Evolutionary conservation across 2,888 invertebrate species (phyloP).

Genomic region (Julus scandinavius): DNA sequence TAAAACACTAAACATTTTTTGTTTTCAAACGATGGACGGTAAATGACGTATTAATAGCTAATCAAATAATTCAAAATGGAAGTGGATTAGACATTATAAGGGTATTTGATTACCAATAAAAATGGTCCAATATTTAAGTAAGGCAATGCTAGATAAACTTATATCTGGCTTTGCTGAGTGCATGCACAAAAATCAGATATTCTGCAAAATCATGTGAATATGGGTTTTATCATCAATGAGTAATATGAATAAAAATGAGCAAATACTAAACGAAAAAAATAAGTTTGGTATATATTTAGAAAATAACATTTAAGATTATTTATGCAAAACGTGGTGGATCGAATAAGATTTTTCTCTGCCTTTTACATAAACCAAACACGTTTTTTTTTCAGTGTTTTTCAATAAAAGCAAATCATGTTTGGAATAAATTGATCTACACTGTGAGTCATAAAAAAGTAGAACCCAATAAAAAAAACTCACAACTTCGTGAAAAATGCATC

Average conservation of each 20-base stretch:
- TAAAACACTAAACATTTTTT: conserved; percentile 39
- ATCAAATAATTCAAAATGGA: conserved; percentile 34
- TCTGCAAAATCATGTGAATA: neutral
- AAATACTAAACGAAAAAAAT: neutral
- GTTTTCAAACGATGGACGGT: conserved; percentile 23
- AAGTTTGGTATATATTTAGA: too few relatives aligned
- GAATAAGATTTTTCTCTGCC: too few relatives aligned
- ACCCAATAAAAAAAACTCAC: too few relatives aligned
- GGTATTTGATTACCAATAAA: conserved; percentile 22
- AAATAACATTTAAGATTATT: too few relatives aligned
- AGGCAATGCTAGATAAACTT: neutral
- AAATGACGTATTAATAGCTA: conserved; percentile 39
- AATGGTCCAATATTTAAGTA: conserved; percentile 11
- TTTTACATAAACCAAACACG: too few relatives aligned
- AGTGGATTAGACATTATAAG: neutral
- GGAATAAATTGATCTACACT: too few relatives aligned
- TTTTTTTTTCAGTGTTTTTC: too few relatives aligned
- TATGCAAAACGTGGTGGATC: too few relatives aligned
- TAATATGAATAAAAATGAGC: neutral
- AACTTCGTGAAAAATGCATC: too few relatives aligned
- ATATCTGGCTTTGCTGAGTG: neutral
- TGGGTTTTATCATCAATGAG: neutral
- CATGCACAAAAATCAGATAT: neutral
- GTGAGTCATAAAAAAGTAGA: too few relatives aligned
- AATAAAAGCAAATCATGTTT: too few relatives aligned